phyloP scores from a whole-genome alignment of 2,888 invertebrate genomes.

The Drosophila antonietae region DNA sequence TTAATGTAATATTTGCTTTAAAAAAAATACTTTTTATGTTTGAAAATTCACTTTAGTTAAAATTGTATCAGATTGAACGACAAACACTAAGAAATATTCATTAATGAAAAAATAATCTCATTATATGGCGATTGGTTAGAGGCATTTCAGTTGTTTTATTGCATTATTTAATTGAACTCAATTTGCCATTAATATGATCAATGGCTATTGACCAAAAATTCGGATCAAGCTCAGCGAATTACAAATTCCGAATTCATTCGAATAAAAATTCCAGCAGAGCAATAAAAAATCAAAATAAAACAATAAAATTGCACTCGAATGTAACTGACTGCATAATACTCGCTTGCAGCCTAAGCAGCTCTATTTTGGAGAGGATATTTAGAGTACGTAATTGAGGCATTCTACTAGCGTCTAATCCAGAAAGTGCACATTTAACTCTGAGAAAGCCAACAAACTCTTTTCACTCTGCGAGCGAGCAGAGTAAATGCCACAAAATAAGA shows the following conservation, averaged over 20 bases:
- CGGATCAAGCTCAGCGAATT: background rate
- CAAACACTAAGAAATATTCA: no score
- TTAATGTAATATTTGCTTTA: no score
- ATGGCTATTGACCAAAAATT: background rate
- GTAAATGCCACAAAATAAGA: slow-evolving; percentile 59
- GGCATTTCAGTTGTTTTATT: background rate
- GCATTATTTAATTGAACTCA: slow-evolving; percentile 17
- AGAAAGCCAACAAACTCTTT: background rate
- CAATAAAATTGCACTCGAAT: background rate
- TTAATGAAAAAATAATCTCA: background rate
- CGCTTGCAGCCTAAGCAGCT: background rate
- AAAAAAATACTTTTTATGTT: no score
- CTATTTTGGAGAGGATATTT: background rate
- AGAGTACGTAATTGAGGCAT: background rate
- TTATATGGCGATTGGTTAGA: background rate
- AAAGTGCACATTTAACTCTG: background rate
- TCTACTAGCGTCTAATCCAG: background rate
- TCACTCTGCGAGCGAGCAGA: slow-evolving; percentile 8
- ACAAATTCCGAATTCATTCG: slow-evolving; percentile 2
- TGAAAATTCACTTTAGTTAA: no score
- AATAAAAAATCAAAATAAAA: slow-evolving; percentile 2
- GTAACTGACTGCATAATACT: background rate
- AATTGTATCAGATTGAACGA: no score
- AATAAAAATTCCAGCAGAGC: slow-evolving; percentile 3
- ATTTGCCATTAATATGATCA: slow-evolving; percentile 16